Base-by-base conservation (phyloP, 2,113 vertebrate species). In the Glaucidium brasilianum region DNA sequence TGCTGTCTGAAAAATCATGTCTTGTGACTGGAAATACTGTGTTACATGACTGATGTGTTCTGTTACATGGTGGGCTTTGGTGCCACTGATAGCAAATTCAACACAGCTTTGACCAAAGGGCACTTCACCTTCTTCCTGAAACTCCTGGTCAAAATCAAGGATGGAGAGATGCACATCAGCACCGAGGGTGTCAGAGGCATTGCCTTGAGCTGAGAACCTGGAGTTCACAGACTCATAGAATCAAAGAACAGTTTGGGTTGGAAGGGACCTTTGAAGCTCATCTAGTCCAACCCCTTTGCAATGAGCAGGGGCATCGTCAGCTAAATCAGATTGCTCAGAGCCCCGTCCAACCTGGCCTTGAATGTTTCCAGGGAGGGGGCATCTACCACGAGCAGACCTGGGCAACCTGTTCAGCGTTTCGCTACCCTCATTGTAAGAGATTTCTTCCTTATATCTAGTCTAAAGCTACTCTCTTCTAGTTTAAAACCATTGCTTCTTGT, bases 1-100 rank as follows among this genome's bases (percentile, higher is more conserved):
- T 0, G 0, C 26, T 41, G 21, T 34, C 43, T 43, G 76, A 74
- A 66, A 45, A 80, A 30, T 35, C 4, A 3, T 2, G 9, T 64
- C 66, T 82, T 86, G 53, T 85, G 53, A 18, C 53, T 72, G 63
- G 64, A 27, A 74, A 45, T 58, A 80, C 15, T 35, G 45, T 71
- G 55, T 16, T 71, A 16, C 49, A 4, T 10, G 39, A 18, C 27
- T 58, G 79, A 15, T 21, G 34, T 39, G 21, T 20, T 69, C 71
- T 73, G 72, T 62, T 11, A 26, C 15, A 34, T 0, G 0, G 12
- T 39, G 87, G 45, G 34, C 35, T 50, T 62, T 19, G 47, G 55
- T 73, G 43, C 34, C 43, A 41, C 32, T 9, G 18, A 32, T 47
- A 63, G 59, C 74, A 53, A 52, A 88, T 15, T 22, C 69, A 80